Evolutionary conservation across 2,888 invertebrate genomes (phyloP).

Genomic region (Balanococcus diminutus): DNA sequence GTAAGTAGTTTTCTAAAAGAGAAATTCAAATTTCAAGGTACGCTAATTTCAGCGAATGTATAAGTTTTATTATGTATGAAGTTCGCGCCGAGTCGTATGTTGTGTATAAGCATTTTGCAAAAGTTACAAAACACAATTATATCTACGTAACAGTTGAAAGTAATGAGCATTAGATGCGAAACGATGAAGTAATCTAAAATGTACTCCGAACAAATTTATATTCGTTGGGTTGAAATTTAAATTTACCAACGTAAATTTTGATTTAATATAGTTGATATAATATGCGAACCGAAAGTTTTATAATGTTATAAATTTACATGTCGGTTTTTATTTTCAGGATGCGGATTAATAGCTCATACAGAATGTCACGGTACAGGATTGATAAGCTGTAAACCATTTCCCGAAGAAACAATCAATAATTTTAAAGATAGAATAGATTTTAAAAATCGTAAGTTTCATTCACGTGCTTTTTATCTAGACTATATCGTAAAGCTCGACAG

Average conservation of each 20-base stretch:
- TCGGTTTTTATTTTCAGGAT: constrained; percentile 63
- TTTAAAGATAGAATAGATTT: constrained; percentile 40
- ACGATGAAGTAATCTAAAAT: constrained; percentile 16
- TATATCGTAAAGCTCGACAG: not conserved
- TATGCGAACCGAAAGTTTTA: not conserved
- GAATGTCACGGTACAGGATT: constrained; percentile 72
- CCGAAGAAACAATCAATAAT: not conserved
- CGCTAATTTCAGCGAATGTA: not conserved
- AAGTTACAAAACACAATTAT: constrained; percentile 37
- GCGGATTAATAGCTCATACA: constrained; percentile 74
- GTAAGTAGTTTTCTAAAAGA: constrained; percentile 11
- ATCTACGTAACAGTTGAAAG: not conserved
- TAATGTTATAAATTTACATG: not conserved
- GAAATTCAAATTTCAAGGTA: constrained; percentile 40
- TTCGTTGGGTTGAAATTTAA: not conserved
- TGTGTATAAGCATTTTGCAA: constrained; percentile 20
- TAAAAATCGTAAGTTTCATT: constrained; percentile 35
- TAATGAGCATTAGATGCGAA: constrained; percentile 22
- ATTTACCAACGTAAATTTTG: constrained; percentile 21
- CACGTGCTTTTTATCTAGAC: not conserved
- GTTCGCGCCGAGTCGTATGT: not conserved
- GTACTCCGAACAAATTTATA: not conserved
- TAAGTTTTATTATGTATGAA: constrained; percentile 3
- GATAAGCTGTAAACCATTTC: constrained; percentile 65
- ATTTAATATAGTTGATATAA: not conserved